Percentiles rank a stretch among this genome's conserved stretches.
These are phyloP conservation scores for Bovichtus diacanthus DNA, from an alignment of 2,797 vertebrate species.

Conservation along the genomic window DNA sequence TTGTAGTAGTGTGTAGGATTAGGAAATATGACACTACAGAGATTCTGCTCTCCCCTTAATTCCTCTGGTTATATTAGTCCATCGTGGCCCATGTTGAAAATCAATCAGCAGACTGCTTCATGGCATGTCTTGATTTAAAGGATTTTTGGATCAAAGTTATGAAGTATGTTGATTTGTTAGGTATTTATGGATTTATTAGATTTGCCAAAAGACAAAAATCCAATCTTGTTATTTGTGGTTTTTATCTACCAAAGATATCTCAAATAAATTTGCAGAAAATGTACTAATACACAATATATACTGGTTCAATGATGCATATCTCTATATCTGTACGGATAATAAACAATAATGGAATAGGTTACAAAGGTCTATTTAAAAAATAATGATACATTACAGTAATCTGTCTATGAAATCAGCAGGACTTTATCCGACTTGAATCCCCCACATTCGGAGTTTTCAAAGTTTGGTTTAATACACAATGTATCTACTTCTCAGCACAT, in stretches of 20 bases:
- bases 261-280: not conserved
- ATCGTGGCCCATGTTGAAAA: not conserved
- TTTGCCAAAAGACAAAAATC: not conserved
- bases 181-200: not conserved
- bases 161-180: not conserved
- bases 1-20: not conserved
- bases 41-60: not conserved
- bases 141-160: not conserved
- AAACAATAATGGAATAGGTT: not conserved
- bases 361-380: not conserved
- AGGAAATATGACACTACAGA: not conserved
- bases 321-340: not conserved
- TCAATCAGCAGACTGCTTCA: not conserved
- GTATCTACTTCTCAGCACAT: not conserved
- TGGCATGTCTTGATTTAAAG: not conserved
- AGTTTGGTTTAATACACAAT: not conserved
- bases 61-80: not conserved
- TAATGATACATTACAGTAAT: not conserved
- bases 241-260: not conserved
- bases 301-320: not conserved
- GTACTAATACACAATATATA: not conserved
- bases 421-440: not conserved
- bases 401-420: not conserved
- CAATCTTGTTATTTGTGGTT: not conserved
- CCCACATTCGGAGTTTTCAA: not conserved